Conservation (phyloP, 2,888 invertebrate genomes). For the Drosophila recens region DNA sequence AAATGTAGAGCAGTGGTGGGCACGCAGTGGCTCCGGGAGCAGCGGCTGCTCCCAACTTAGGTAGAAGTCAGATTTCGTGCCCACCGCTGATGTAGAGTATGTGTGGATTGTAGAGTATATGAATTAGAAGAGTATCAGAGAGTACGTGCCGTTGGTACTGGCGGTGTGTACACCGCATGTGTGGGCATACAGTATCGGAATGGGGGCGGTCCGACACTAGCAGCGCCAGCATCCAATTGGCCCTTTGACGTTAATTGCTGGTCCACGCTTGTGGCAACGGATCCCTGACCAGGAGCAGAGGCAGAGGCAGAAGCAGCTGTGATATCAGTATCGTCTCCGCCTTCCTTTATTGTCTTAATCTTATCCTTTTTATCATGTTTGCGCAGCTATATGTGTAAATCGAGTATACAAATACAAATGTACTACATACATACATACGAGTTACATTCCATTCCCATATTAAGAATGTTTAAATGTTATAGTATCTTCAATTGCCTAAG, state of each 20-base stretch:
- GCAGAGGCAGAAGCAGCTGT: constrained; percentile 14
- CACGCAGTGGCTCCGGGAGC: no score
- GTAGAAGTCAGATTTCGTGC: no score
- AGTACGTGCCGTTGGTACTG: constrained; percentile 88
- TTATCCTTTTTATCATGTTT: constrained; percentile 81
- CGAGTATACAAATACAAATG: constrained; percentile 44
- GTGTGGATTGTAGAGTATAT: background rate
- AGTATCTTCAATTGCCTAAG: constrained; percentile 1
- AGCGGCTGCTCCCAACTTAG: no score
- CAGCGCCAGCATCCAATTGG: constrained; percentile 42
- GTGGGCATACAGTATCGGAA: constrained; percentile 88
- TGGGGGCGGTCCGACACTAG: constrained; percentile 79
- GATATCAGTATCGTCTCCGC: constrained; percentile 46
- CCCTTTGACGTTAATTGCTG: constrained; percentile 31
- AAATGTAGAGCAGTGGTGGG: background rate
- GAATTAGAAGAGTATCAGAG: constrained; percentile 42
- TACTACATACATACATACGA: constrained; percentile 35
- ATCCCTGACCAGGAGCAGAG: constrained; percentile 28
- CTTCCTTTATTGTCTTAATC: constrained; percentile 69
- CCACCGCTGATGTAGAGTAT: no score
- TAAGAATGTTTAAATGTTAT: constrained; percentile 5
- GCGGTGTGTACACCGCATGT: constrained; percentile 88
- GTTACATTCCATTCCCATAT: constrained; percentile 18
- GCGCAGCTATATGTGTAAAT: constrained; percentile 79
- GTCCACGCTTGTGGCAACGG: constrained; percentile 24